Base-by-base conservation (phyloP, 2,797 vertebrate species). In the Taeniopygia guttata region DNA sequence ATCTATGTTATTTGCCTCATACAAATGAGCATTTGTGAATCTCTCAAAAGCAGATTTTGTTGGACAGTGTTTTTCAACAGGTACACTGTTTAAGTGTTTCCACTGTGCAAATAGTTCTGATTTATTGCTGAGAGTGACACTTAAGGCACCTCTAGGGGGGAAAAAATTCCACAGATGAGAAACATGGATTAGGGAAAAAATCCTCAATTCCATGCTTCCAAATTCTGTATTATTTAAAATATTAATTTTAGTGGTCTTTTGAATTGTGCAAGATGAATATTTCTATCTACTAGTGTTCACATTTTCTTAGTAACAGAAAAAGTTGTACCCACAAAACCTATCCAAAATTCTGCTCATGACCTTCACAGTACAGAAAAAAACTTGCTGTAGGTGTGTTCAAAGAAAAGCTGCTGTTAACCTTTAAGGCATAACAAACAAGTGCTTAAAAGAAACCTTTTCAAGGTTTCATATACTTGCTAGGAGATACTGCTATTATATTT, bases 391-490 rank as follows among this genome's bases (percentile, higher is more conserved):
- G 58, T 69, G 13, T 42, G 48, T 88, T 94, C 40, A 69, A 45
- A 93, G 72, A 36, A 77, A 59, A 92, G n/a, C 38, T 92, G 32
- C 48, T 91, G n/a, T 68, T 94, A 82, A 82, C 56, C 42, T 94
- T 80, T 75, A 77, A 94, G 81, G 68, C 32, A 52, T 83, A 77
- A 52, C 40, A 87, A 90, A 56, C 30, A 79, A 66, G 27, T 70
- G 56, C 22, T 74, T 87, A 54, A 82, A 78, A 77, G n/a, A 66
- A 96, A 70, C 16, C 9, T 54, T 89, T 73, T 80, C 10, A 68
- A 40, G 22, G 6, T 87, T 91, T 91, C 46, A 14, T 83, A 13
- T 46, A 25, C 13, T 72, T 92, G 15, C 42, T 89, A 23, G 66
- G 27, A 87, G 54, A 36, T 87, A 68, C 0, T 54, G 56, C 49